phyloP scores from a whole-genome alignment of 2,113 vertebrate genomes.

The Bubalus kerabau region DNA sequence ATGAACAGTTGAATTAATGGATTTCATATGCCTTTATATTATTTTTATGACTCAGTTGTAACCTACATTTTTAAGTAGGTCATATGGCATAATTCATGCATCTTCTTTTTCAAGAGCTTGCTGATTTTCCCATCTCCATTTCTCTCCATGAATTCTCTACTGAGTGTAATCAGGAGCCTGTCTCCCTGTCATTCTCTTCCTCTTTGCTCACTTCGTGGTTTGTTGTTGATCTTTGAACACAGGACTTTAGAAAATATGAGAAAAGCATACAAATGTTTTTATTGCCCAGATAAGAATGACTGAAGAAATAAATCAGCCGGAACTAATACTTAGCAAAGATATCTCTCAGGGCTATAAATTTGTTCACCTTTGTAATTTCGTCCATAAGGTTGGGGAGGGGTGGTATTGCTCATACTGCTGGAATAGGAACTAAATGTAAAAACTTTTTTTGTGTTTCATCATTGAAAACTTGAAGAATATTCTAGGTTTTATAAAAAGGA shows the following conservation, averaged over 20 bases:
- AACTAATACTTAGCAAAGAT: neutral
- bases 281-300: neutral
- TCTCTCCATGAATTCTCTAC: neutral
- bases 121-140: neutral
- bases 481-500: neutral
- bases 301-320: neutral
- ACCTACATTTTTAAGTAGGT: neutral
- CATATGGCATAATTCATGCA: neutral
- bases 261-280: neutral
- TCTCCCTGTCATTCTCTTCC: neutral
- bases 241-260: neutral
- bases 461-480: neutral
- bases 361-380: neutral
- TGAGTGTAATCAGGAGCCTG: neutral
- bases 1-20: neutral
- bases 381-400: too few species aligned
- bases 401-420: neutral
- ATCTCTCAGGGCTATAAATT: neutral
- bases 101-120: neutral
- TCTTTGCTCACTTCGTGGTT: neutral
- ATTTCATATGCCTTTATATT: neutral
- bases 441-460: neutral
- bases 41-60: neutral
- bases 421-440: accelerated
- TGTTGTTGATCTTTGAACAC: neutral